Evolutionary conservation across 2,888 invertebrate species (phyloP).

Genomic region (Ethmia dodecea): DNA sequence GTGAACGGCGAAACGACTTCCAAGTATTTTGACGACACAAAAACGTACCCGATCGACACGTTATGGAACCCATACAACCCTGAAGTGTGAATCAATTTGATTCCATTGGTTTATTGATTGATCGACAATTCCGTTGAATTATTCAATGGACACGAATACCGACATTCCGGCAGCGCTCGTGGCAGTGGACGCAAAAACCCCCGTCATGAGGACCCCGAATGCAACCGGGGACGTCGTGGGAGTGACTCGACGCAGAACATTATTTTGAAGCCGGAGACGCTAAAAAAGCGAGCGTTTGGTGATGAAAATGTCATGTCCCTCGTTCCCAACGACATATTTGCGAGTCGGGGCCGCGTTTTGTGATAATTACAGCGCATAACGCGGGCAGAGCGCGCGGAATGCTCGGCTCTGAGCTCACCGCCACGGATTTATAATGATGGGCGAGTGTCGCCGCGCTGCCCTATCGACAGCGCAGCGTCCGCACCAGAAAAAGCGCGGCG

Average conservation of each 20-base stretch:
- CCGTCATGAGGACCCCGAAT: slow-evolving; percentile 45
- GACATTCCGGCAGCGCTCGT: slow-evolving; percentile 60
- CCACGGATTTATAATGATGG: slow-evolving; percentile 71
- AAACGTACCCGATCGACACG: slow-evolving; percentile 47
- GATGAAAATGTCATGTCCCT: slow-evolving; percentile 77
- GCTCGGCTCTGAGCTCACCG: slow-evolving; percentile 69
- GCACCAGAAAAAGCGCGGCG: slow-evolving; percentile 54
- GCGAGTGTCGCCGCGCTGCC: slow-evolving; percentile 58
- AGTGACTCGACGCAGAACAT: slow-evolving; percentile 47
- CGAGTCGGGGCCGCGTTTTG: slow-evolving; percentile 71
- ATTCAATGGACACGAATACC: slow-evolving; percentile 72
- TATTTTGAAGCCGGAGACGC: slow-evolving; percentile 45
- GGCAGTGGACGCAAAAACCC: slow-evolving; percentile 54
- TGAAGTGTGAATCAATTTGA: slow-evolving; percentile 75
- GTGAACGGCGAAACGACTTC: slow-evolving; percentile 62
- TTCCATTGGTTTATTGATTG: slow-evolving; percentile 73
- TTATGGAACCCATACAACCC: slow-evolving; percentile 65
- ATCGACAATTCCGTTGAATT: slow-evolving; percentile 71
- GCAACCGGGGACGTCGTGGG: slow-evolving; percentile 57
- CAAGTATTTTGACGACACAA: slow-evolving; percentile 65
- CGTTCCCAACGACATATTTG: slow-evolving; percentile 75
- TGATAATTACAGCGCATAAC: slow-evolving; percentile 75
- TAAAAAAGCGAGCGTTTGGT: slow-evolving; percentile 65
- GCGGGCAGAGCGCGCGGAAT: slow-evolving; percentile 64
- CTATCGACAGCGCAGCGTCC: slow-evolving; percentile 44